phyloP scores from a whole-genome alignment of 2,888 invertebrate genomes.

The Epicampocera succincta region DNA sequence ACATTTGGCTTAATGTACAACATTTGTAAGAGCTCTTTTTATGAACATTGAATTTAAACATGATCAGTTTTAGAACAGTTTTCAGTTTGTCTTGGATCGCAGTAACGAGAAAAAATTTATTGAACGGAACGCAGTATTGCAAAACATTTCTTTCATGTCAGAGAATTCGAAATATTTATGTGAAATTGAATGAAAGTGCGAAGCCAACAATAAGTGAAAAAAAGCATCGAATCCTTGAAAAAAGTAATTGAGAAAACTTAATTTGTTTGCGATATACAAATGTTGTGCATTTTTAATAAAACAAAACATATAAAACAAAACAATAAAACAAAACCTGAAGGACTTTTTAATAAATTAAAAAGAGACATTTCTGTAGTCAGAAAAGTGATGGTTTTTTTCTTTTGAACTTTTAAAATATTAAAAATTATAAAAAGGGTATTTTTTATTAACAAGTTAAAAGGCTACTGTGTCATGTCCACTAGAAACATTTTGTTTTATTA shows the following conservation, averaged over 20 bases:
- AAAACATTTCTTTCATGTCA: background rate
- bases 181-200: constrained; percentile 15
- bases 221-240: constrained; percentile 17
- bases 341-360: too few species aligned
- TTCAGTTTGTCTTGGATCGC: constrained; percentile 64
- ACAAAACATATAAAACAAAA: too few species aligned
- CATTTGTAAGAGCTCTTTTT: constrained; percentile 40
- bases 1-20: constrained; percentile 3
- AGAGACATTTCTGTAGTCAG: too few species aligned
- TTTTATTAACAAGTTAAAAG: too few species aligned
- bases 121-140: background rate
- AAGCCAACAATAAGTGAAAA: background rate
- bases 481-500: too few species aligned
- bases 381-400: too few species aligned
- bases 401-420: too few species aligned
- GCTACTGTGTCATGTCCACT: too few species aligned
- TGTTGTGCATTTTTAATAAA: too few species aligned
- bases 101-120: constrained; percentile 54
- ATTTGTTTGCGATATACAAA: background rate
- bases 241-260: constrained; percentile 42
- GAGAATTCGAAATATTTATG: constrained; percentile 29
- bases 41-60: constrained; percentile 66
- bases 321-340: too few species aligned
- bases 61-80: constrained; percentile 55
- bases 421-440: too few species aligned